These are phyloP conservation scores for Ispidina picta DNA, from an alignment of 2,797 vertebrate species.

Conservation along the genomic window DNA sequence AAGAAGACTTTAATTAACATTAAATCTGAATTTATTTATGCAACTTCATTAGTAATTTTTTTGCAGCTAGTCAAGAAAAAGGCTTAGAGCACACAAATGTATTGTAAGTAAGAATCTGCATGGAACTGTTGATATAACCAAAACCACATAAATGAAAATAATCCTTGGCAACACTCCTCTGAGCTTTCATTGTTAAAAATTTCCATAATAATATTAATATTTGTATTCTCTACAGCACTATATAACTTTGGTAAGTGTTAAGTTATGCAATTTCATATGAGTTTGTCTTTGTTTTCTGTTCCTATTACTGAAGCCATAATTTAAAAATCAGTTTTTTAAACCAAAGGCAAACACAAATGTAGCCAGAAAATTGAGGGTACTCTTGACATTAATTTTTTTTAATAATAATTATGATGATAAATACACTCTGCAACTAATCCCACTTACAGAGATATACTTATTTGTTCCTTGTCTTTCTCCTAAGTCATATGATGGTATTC, in stretches of 20 bases:
- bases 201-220: neutral
- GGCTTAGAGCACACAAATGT: too few relatives aligned
- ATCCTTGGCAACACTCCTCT: neutral
- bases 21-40: too few relatives aligned
- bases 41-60: too few relatives aligned
- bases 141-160: neutral
- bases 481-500: neutral
- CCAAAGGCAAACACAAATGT: neutral
- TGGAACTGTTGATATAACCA: neutral
- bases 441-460: neutral
- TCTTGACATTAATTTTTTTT: neutral
- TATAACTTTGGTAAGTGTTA: neutral
- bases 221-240: neutral
- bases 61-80: too few relatives aligned
- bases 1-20: too few relatives aligned
- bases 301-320: neutral
- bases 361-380: neutral
- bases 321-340: neutral
- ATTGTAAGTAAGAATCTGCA: neutral
- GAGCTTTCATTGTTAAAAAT: neutral
- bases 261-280: neutral
- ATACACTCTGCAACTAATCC: neutral
- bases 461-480: neutral
- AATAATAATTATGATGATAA: neutral
- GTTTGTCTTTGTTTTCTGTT: neutral